Evolutionary conservation across 2,113 vertebrate species (phyloP).

Genomic region (Okapia johnstoni): DNA sequence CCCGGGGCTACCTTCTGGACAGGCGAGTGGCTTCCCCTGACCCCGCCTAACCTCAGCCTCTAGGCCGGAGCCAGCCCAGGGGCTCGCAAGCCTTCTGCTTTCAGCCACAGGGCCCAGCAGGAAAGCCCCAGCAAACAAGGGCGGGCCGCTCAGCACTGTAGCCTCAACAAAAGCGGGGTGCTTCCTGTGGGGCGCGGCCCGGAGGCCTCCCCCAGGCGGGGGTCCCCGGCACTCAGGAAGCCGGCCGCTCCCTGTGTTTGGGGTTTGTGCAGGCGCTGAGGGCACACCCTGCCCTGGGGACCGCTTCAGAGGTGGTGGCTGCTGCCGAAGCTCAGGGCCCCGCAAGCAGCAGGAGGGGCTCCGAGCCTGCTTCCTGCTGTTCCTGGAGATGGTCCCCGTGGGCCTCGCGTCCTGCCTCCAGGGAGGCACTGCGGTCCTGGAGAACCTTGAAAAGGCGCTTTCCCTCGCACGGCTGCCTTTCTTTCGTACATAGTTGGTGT

Average conservation of each 20-base stretch:
- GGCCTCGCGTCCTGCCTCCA: not conserved
- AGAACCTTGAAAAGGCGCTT: not conserved
- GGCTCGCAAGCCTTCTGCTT: not conserved
- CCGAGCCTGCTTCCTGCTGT: not conserved
- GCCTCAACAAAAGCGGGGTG: not conserved
- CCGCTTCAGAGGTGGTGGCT: not conserved
- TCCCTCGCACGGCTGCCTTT: not conserved
- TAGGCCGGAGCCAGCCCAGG: not conserved
- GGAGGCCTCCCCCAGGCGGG: not conserved
- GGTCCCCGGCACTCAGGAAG: not conserved
- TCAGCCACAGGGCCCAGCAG: not conserved
- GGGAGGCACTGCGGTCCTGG: not conserved
- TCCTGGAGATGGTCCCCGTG: not conserved
- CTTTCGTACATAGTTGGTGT: not conserved
- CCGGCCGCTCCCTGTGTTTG: not conserved
- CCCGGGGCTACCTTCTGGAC: accelerated
- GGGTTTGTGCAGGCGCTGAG: not conserved
- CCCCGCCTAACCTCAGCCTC: not conserved
- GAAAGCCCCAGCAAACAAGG: slow-evolving; percentile 41
- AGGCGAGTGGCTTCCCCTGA: not conserved
- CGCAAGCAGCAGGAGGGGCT: not conserved
- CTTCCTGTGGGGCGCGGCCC: slow-evolving; percentile 37
- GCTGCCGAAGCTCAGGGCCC: not conserved
- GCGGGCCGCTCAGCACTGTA: not conserved
- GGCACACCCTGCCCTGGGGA: not conserved